Conservation (phyloP, 2,888 invertebrate species). For the Sinhomidia bicolor region DNA sequence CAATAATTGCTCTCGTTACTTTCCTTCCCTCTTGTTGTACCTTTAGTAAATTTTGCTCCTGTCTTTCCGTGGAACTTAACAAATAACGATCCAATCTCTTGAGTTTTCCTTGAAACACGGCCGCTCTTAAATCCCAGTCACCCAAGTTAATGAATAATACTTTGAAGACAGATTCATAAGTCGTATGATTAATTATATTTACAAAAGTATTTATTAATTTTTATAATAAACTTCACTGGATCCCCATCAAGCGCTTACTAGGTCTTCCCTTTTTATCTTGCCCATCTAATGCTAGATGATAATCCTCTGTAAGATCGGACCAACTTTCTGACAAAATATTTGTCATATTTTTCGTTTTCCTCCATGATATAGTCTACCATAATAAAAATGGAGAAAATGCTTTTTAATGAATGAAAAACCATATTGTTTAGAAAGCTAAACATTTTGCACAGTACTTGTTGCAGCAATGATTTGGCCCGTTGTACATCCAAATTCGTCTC, state of each 20-base stretch:
- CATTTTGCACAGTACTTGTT: neutral
- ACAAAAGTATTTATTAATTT: neutral
- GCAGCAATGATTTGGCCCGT: neutral
- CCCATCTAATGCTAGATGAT: neutral
- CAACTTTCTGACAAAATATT: neutral
- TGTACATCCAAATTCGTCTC: neutral
- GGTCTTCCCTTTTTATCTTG: slow-evolving; percentile 19
- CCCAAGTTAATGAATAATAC: slow-evolving; percentile 1
- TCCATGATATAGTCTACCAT: slow-evolving; percentile 14
- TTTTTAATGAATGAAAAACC: neutral
- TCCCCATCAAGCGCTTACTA: neutral
- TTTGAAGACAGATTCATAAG: neutral
- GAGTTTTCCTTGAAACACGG: neutral
- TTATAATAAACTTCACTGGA: neutral
- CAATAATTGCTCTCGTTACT: neutral
- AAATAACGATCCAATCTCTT: neutral
- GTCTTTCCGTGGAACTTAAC: neutral
- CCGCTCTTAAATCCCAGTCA: neutral
- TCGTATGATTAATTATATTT: neutral
- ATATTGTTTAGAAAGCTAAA: neutral
- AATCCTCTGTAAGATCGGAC: neutral
- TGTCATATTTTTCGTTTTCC: neutral
- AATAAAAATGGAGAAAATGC: neutral
- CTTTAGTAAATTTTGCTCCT: neutral
- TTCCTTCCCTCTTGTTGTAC: neutral